These are phyloP conservation scores for Capricornis sumatraensis DNA, from an alignment of 2,113 vertebrate species.

Conservation along the genomic window DNA sequence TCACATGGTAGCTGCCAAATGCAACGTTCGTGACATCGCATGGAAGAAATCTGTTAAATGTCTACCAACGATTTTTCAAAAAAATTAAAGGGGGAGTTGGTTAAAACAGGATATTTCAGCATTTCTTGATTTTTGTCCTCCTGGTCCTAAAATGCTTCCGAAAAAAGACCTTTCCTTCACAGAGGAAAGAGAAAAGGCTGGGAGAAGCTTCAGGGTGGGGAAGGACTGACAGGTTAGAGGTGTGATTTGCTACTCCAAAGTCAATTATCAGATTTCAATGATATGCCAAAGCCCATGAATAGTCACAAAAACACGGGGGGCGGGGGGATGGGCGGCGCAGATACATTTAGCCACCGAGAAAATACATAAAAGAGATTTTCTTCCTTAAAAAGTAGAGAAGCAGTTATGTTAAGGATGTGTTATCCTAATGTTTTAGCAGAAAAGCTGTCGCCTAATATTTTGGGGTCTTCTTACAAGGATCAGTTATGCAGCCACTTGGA, in stretches of 20 bases:
- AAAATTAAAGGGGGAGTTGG: not conserved
- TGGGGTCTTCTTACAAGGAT: not conserved
- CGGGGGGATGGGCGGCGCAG: fast-evolving
- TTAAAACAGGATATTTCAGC: not conserved
- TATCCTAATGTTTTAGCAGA: not conserved
- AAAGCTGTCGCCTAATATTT: not conserved
- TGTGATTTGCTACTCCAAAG: not conserved
- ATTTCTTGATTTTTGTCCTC: not conserved
- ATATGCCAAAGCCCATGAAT: not conserved
- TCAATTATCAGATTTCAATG: not conserved
- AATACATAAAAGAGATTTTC: not conserved
- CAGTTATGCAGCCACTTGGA: not conserved
- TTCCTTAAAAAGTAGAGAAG: not conserved
- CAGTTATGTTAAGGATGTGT: not conserved
- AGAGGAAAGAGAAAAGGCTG: not conserved
- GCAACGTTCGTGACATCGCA: fast-evolving
- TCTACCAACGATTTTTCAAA: not conserved
- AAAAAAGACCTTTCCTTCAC: not conserved
- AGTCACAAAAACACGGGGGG: not conserved
- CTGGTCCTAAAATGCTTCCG: not conserved
- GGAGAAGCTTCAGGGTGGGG: not conserved
- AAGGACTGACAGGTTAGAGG: not conserved
- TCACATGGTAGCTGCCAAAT: fast-evolving
- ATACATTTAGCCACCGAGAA: not conserved
- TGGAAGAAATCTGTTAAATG: not conserved